Base-by-base conservation (phyloP, 2,888 invertebrate genomes). In the Apamea epomidion region DNA sequence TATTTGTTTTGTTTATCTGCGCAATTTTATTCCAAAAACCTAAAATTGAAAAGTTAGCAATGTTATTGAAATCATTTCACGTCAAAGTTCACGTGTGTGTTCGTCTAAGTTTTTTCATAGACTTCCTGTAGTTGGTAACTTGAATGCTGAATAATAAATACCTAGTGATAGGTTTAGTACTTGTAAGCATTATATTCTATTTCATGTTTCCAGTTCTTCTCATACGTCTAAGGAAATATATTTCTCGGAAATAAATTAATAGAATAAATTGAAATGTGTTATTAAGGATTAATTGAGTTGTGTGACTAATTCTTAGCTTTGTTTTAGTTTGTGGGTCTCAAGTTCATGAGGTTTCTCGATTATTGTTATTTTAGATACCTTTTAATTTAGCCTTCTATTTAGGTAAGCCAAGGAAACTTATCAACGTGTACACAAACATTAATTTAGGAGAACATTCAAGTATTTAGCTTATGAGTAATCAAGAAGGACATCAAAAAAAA, bases 301-400 rank as follows among this genome's bases (percentile, higher is more conserved):
- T 32, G 32, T 32, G 0, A 71, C 32, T 16, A 67, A 16, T 37
- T 25, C 18, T 45, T 32, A 54, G 71, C 42, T 76, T 71, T 51
- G 29, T 51, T 65, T 70, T 45, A 45, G 58, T 70, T 71, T 48
- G 42, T 42, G 37, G 25, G 64, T 42, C 58, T 65, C 29, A 76
- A 54, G 37, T 72, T 77, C 37, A 37, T 77, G 71, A 54, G 45
- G 62, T 29, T 77, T 68, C 51, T 37, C 29, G 7, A 45, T 62
- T 54, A 37, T 68, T 76, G 67, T 72, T 68, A 48, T 62, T 62
- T 42, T 67, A 72, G 37, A 76, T 37, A 62, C 45, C 14, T 71
- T 37, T 0, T 37, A 37, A 4, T 37, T 45, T 18, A 69, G 29
- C 64, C 16, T 54, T 42, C n/a, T 71, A 51, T 48, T 58, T 48